Base-by-base conservation (phyloP, 2,113 vertebrate species). In the Cephalopholis sonnerati region DNA sequence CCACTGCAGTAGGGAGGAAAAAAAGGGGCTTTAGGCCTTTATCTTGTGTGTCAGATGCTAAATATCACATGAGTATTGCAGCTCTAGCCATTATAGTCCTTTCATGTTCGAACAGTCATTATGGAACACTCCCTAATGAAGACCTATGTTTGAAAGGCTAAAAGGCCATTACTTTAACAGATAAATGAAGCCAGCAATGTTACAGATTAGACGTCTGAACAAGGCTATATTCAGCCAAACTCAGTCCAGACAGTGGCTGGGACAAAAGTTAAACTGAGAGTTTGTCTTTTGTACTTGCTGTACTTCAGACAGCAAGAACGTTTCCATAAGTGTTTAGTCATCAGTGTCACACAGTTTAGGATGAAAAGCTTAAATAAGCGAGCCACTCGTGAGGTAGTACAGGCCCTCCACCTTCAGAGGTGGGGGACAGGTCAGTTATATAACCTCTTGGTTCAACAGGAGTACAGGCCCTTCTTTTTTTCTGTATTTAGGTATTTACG, bases 41-140 rank as follows among this genome's bases (percentile, higher is more conserved):
- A n/a, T 82, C 65, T 82, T 53, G 25, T 57, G 41, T 82, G 79
- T 79, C 75, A 73, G 71, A n/a, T 55, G 44, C 41, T 77, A 64
- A 82, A 79, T 73, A 82, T 79, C 61, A 51, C 74, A 79, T 67
- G 62, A 55, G 74, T 0, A 27, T 24, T 15, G 51, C 50, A 50
- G 80, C 62, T 65, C 44, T 12, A 65, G 81, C 59, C 57, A 77
- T 82, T 81, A 20, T 1, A 22, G 44, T n/a, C 36, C 55, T 54
- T 27, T 65, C 20, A 41, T 64, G 57, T 74, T 53, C 1, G 3
- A 61, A 25, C 58, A 73, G 58, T 73, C 61, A 24, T 73, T 74
- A 53, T 62, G 29, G 27, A 68, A 62, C 69, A 54, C 54, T 67
- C 32, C 41, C 27, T 63, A 84, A 87, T 84, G 61, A 25, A 67